These are phyloP conservation scores for Pinctada fucata DNA, from an alignment of 2,888 invertebrate species.

Conservation along the genomic window DNA sequence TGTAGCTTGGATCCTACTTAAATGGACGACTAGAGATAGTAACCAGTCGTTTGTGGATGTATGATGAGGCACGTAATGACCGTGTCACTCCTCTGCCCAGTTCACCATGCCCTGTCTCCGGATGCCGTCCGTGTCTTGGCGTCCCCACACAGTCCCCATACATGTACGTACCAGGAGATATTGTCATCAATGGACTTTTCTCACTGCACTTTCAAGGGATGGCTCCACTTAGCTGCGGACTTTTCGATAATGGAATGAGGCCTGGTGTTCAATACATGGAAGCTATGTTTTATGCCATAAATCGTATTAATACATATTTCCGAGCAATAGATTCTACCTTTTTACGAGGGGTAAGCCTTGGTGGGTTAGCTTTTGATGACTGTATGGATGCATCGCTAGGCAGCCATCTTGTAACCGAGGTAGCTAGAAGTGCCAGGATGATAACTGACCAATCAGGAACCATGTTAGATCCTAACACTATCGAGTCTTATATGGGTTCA, in stretches of 20 bases:
- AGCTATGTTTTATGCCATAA: slow-evolving; percentile 64
- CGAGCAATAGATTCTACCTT: slow-evolving; percentile 9
- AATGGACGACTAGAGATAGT: slow-evolving; percentile 55
- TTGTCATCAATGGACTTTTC: slow-evolving; percentile 67
- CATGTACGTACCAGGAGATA: slow-evolving; percentile 66
- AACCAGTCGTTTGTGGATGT: slow-evolving; percentile 60
- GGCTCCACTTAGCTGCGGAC: slow-evolving; percentile 60
- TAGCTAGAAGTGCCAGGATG: slow-evolving; percentile 52
- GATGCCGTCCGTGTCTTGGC: slow-evolving; percentile 63
- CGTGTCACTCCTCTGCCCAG: slow-evolving; percentile 49
- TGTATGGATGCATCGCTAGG: slow-evolving; percentile 57
- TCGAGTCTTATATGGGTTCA: slow-evolving; percentile 68
- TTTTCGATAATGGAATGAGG: slow-evolving; percentile 41
- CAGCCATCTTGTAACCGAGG: slow-evolving; percentile 51
- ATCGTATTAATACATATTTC: slow-evolving; percentile 38
- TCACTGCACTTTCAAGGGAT: slow-evolving; percentile 60
- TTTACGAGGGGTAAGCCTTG: slow-evolving; percentile 61
- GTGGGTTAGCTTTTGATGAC: slow-evolving; percentile 67
- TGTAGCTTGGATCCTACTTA: slow-evolving; percentile 66
- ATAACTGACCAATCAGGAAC: slow-evolving; percentile 52
- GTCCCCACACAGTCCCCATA: slow-evolving; percentile 56
- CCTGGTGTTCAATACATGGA: slow-evolving; percentile 61
- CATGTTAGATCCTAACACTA: slow-evolving; percentile 58
- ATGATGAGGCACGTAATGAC: slow-evolving; percentile 49
- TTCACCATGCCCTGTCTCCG: slow-evolving; percentile 62